phyloP scores from a whole-genome alignment of 1,140 invertebrate species.

The Dreissena polymorpha region DNA sequence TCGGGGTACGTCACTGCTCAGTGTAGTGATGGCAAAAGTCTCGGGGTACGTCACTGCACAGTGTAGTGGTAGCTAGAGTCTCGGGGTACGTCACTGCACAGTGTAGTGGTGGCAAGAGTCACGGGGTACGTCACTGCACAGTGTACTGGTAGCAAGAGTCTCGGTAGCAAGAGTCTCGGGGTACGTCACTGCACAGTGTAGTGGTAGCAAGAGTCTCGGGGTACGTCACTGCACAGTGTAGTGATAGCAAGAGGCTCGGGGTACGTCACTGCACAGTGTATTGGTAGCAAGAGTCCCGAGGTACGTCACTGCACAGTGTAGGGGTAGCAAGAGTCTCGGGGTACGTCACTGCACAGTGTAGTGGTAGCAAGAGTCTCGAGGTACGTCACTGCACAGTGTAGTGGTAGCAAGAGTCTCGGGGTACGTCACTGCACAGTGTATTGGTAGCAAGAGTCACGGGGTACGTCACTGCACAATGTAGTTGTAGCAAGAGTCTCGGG shows the following conservation, averaged over 20 bases:
- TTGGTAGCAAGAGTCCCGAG: slow-evolving; percentile 72
- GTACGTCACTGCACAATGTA: slow-evolving; percentile 68
- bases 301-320: slow-evolving; percentile 68
- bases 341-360: slow-evolving; percentile 68
- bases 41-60: slow-evolving; percentile 75
- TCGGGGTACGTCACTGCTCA: slow-evolving; percentile 75
- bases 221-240: slow-evolving; percentile 68
- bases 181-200: slow-evolving; percentile 68
- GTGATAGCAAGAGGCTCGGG: slow-evolving; percentile 72
- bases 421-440: slow-evolving; percentile 68
- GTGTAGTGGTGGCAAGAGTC: slow-evolving; percentile 58
- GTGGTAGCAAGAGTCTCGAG: slow-evolving; percentile 72
- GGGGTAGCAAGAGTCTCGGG: slow-evolving; percentile 72
- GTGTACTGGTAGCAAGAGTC: too few species aligned
- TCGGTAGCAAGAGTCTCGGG: slow-evolving; percentile 74
- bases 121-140: slow-evolving; percentile 75
- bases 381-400: slow-evolving; percentile 68
- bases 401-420: slow-evolving; percentile 72
- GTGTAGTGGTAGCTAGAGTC: slow-evolving; percentile 51
- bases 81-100: slow-evolving; percentile 75
- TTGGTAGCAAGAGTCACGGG: slow-evolving; percentile 72
- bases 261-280: slow-evolving; percentile 68
- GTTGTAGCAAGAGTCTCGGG: slow-evolving; percentile 72
- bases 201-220: slow-evolving; percentile 72
- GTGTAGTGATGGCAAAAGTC: slow-evolving; percentile 69